Conservation (phyloP, 1,140 invertebrate species). For the Pachyrhynchus sulphureomaculatus region DNA sequence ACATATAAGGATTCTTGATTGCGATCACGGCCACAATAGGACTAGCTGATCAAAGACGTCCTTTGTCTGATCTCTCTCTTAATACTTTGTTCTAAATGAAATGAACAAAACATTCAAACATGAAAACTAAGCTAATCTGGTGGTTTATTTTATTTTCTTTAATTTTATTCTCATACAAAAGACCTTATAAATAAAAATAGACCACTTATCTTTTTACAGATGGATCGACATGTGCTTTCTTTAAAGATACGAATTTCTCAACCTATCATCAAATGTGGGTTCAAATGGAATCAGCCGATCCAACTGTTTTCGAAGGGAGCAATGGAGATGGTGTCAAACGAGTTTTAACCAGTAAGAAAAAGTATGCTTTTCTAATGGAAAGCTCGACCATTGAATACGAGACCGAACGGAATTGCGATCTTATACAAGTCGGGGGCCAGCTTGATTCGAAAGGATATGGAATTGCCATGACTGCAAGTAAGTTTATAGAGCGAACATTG, state of each 20-base stretch:
- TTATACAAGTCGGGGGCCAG: conserved; percentile 73
- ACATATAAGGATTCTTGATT: too few species aligned
- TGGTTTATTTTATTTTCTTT: too few species aligned
- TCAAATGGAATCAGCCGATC: conserved; percentile 79
- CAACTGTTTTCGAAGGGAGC: conserved; percentile 76
- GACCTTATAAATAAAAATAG: too few species aligned
- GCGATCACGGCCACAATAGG: too few species aligned
- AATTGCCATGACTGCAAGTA: conserved; percentile 73
- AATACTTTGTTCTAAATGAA: too few species aligned
- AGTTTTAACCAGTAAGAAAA: conserved; percentile 67
- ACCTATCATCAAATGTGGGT: conserved; percentile 70
- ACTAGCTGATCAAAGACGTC: too few species aligned
- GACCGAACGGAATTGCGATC: conserved; percentile 71
- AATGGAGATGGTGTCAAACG: conserved; percentile 84
- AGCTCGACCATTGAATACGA: conserved; percentile 79
- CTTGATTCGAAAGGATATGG: conserved; percentile 84
- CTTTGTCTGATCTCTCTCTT: too few species aligned
- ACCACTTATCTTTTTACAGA: conserved; percentile 25
- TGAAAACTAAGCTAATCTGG: too few species aligned
- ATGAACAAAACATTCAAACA: too few species aligned
- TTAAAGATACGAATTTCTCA: conserved; percentile 65
- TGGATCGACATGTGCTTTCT: conserved; percentile 34
- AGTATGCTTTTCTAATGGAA: conserved; percentile 85
- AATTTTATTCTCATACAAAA: too few species aligned
- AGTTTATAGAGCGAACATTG: conserved; percentile 44